phyloP scores from a whole-genome alignment of 2,113 vertebrate species.

The Brachypteracias leptosomus region DNA sequence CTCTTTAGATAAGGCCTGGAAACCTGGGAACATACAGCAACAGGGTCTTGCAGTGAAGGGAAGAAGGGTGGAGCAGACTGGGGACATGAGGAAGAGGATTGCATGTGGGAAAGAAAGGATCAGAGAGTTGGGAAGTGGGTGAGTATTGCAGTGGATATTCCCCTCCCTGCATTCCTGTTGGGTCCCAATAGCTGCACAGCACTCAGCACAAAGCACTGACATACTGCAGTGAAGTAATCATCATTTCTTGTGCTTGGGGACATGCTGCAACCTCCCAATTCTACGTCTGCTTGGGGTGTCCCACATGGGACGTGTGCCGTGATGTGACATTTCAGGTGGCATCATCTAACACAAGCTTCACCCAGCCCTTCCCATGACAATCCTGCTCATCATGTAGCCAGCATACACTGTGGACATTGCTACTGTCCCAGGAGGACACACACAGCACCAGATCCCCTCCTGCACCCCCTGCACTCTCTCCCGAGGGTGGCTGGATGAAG shows the following conservation, averaged over 20 bases:
- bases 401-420: neutral
- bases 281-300: neutral
- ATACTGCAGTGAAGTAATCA: neutral
- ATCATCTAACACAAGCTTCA: neutral
- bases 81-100: neutral
- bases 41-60: neutral
- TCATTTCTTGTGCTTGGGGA: neutral
- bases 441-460: neutral
- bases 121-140: neutral
- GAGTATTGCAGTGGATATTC: neutral
- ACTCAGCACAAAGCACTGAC: neutral
- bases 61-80: neutral
- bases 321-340: neutral
- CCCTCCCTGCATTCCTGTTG: neutral
- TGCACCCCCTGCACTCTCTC: neutral
- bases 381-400: fast-evolving
- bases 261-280: neutral
- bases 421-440: neutral
- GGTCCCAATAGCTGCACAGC: neutral
- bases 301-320: neutral
- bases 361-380: neutral
- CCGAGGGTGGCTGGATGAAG: neutral
- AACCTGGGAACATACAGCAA: neutral
- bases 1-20: neutral
- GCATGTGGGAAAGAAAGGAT: neutral